A percentile compares a stretch with the other conserved stretches of the same genome.
Evolutionary conservation across 2,888 invertebrate species (phyloP).

Genomic region (Stenurella melanura): DNA sequence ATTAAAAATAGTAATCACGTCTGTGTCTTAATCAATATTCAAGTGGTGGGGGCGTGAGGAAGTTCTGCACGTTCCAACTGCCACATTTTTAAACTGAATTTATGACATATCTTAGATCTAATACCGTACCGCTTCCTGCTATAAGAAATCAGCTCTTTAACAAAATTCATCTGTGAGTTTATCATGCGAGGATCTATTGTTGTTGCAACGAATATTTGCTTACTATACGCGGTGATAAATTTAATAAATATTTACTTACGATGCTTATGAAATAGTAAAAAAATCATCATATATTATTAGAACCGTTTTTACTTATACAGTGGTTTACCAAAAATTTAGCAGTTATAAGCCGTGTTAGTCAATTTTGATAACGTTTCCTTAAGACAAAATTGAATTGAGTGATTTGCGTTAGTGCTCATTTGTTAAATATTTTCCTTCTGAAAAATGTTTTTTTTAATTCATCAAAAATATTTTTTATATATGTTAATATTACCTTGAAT

Average conservation of each 20-base stretch:
- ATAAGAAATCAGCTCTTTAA: conserved; percentile 8
- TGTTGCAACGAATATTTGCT: conserved; percentile 38
- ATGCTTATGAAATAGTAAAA: conserved; percentile 28
- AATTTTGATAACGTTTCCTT: too few species aligned
- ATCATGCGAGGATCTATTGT: conserved; percentile 26
- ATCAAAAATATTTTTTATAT: too few species aligned
- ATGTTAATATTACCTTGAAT: too few species aligned
- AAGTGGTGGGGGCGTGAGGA: not conserved
- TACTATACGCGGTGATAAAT: conserved; percentile 38
- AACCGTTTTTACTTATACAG: not conserved
- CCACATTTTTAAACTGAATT: conserved; percentile 14
- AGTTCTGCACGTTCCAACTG: conserved; percentile 9
- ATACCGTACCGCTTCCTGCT: conserved; percentile 31
- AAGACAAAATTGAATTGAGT: too few species aligned
- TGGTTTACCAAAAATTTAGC: too few species aligned
- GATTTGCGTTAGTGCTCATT: too few species aligned
- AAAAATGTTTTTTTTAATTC: too few species aligned
- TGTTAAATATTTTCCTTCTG: too few species aligned
- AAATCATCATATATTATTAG: not conserved
- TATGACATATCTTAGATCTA: conserved; percentile 20
- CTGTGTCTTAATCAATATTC: not conserved
- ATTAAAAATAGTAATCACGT: conserved; percentile 5
- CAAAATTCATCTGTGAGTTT: conserved; percentile 20
- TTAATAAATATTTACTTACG: conserved; percentile 44
- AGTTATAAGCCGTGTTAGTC: too few species aligned